Evolutionary conservation across 2,888 invertebrate species (phyloP), one percentile per base, ranked within the genome.

Genomic region (Pherbina coryleti): DNA sequence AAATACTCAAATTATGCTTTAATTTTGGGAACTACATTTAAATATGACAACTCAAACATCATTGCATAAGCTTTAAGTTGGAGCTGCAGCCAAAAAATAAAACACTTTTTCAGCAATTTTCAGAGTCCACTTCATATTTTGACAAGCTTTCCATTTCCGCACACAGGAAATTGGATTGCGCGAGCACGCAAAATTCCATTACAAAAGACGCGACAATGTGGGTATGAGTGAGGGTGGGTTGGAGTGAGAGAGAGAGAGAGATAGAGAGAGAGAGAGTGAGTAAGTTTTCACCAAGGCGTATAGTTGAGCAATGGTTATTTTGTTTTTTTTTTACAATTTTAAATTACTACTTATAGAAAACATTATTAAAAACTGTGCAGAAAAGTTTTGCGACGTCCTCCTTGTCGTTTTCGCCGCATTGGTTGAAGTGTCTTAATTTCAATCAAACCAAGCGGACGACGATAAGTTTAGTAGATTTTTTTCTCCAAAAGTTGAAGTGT

Each of bases 101-200:
- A 11, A 44, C 11, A 1, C 11, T 7, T 37, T 37, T 37, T 37
- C 1, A 1, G 28, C 34, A 9, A 44, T 49, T 51, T 66, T 62
- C 66, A 75, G 66, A 53, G 66, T 75, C 53, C 66, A 66, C 53
- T 75, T 55, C 64, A 53, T 60, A 64, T 80, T 81, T 82, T 81
- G 82, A 81, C 81, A 82, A 83, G 81, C 82, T 80, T 82, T 81
- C 81, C 84, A 84, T 86, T 86, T 87, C 86, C 86, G 86, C 80
- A 82, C 82, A 82, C 87, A 86, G 86, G 87, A 87, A 87, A 87
- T 87, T 87, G 86, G 86, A 87, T 87, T 86, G 86, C 86, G 85
- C 84, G 85, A 86, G 82, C 86, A 87, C 86, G 86, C 86, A 86
- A 87, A 87, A 87, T 86, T 87, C 85, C 86, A 87, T 87, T 86